Conservation (phyloP, 2,888 invertebrate genomes). For the Leptinotarsa tumamoca region DNA sequence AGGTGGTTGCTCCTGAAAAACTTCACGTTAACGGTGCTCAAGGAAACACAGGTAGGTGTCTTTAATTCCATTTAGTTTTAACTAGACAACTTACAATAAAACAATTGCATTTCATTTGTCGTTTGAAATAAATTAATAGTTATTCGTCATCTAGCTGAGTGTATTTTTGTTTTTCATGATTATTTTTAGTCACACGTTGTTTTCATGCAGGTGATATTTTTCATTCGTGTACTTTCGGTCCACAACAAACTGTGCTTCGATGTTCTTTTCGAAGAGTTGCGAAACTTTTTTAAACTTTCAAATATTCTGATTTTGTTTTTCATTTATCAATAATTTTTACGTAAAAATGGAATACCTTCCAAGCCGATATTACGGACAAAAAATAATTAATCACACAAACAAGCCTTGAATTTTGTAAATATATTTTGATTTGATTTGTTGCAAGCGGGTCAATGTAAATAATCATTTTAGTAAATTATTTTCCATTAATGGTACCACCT, state of each 20-base stretch:
- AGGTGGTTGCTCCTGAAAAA: constrained; percentile 38
- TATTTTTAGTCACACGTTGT: constrained; percentile 14
- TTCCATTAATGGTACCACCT: too few relatives aligned
- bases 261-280: background rate
- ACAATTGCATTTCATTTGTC: background rate
- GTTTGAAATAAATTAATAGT: background rate
- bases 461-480: too few relatives aligned
- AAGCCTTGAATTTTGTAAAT: too few relatives aligned
- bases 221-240: background rate
- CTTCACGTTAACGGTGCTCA: constrained; percentile 37
- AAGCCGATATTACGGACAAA: too few relatives aligned
- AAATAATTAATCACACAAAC: too few relatives aligned
- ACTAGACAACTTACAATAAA: background rate
- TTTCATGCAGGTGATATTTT: constrained; percentile 3
- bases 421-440: too few relatives aligned
- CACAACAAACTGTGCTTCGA: background rate
- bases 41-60: constrained; percentile 37
- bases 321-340: background rate
- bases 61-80: background rate
- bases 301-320: background rate
- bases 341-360: too few relatives aligned
- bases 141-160: background rate
- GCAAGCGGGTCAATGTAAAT: too few relatives aligned
- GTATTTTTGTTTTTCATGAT: background rate
- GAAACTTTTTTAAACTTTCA: background rate